These are phyloP conservation scores for Oxystoma pomonae DNA, from an alignment of 2,888 invertebrate genomes.

Conservation along the genomic window DNA sequence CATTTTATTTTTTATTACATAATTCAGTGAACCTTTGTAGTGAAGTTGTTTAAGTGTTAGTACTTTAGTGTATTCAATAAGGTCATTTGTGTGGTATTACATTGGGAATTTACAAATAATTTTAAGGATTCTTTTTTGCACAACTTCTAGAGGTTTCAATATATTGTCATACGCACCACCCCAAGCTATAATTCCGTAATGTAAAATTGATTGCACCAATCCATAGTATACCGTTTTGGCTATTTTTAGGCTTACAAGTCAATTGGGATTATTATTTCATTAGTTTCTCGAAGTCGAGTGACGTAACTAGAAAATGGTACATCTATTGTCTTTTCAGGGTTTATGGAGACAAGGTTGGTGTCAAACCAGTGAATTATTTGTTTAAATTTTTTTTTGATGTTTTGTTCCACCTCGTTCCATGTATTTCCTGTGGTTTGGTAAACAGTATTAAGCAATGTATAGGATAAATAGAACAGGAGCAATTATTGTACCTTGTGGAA, in stretches of 20 bases:
- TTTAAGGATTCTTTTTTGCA: background rate
- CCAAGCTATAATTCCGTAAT: background rate
- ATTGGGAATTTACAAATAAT: background rate
- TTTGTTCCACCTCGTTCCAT: background rate
- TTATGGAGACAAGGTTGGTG: background rate
- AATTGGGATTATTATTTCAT: background rate
- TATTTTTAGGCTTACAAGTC: background rate
- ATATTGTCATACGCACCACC: background rate
- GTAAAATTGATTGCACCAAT: background rate
- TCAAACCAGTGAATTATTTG: background rate
- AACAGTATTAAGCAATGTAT: background rate
- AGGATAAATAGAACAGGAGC: background rate
- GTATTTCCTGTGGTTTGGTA: background rate
- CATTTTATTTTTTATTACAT: background rate
- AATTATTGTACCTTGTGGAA: background rate
- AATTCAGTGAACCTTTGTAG: background rate
- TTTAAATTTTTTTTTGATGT: background rate
- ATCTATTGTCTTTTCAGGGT: too few species aligned
- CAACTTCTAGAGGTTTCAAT: background rate
- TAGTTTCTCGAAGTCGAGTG: background rate
- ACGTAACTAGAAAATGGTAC: too few species aligned
- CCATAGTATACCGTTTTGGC: background rate
- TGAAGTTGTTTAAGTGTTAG: background rate
- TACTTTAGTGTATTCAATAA: background rate
- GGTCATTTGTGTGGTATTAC: background rate